A percentile compares a stretch with the other conserved stretches of the same genome.
Evolutionary conservation across 2,113 vertebrate genomes (phyloP).

Genomic region (Rhynchomys soricoides): DNA sequence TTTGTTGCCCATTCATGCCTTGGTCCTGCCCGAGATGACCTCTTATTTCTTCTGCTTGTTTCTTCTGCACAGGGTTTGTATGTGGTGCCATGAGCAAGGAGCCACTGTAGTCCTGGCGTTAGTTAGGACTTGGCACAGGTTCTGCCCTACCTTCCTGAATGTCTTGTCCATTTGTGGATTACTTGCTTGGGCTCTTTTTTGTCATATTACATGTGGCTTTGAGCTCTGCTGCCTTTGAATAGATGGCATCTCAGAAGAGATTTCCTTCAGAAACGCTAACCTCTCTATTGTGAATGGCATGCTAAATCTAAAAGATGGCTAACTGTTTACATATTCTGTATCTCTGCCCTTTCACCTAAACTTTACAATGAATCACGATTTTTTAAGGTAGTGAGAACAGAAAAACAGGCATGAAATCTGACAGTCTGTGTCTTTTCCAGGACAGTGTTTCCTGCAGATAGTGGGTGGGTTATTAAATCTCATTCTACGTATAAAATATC

Average conservation of each 20-base stretch:
- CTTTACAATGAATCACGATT: not conserved
- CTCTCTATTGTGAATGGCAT: slow-evolving; percentile 45
- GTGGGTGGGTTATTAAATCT: slow-evolving; percentile 52
- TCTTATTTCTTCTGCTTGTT: not conserved
- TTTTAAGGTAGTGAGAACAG: slow-evolving; percentile 16
- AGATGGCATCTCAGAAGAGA: slow-evolving; percentile 27
- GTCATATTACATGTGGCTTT: slow-evolving; percentile 28
- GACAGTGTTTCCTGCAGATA: not conserved
- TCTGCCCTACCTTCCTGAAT: not conserved
- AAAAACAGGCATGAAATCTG: slow-evolving; percentile 26
- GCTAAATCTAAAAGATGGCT: not conserved
- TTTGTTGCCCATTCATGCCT: not conserved
- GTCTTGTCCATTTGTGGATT: not conserved
- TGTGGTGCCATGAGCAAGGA: not conserved
- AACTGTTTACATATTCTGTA: not conserved
- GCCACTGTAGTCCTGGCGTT: not conserved
- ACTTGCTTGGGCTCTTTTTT: not conserved
- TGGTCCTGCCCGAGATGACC: not conserved
- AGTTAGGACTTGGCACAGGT: not conserved
- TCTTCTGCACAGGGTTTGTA: not conserved
- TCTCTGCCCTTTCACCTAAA: slow-evolving; percentile 45
- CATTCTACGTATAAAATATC: slow-evolving; percentile 58
- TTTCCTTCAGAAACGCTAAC: slow-evolving; percentile 24
- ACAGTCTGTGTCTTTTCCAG: not conserved
- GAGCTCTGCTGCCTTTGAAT: slow-evolving; percentile 37